These are phyloP conservation scores for Dipus sagitta DNA, from an alignment of 2,797 vertebrate species.

Conservation along the genomic window DNA sequence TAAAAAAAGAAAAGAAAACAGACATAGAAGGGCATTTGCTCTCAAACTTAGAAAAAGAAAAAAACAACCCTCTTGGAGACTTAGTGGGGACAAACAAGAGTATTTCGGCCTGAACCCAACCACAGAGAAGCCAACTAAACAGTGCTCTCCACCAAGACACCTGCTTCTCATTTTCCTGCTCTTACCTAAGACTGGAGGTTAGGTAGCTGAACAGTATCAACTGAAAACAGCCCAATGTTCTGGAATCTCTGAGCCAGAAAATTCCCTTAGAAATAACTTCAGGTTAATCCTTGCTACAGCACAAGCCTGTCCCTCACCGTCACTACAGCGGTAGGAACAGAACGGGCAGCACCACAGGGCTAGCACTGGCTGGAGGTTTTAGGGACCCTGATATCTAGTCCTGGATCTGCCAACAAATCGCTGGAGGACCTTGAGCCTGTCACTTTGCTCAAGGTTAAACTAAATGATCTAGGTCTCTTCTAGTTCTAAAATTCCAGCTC, in stretches of 20 bases:
- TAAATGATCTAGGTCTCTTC: slow-evolving; percentile 55
- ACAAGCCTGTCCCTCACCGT: background rate
- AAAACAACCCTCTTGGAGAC: background rate
- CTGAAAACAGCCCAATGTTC: slow-evolving; percentile 53
- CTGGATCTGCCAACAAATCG: slow-evolving; percentile 46
- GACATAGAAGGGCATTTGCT: background rate
- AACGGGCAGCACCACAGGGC: background rate
- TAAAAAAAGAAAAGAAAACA: background rate
- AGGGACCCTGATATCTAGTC: slow-evolving; percentile 22
- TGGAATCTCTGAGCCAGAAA: slow-evolving; percentile 33
- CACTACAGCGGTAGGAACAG: background rate
- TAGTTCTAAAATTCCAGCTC: slow-evolving; percentile 72
- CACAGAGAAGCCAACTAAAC: background rate
- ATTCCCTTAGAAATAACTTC: slow-evolving; percentile 32
- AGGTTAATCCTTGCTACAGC: background rate
- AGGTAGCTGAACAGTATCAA: background rate
- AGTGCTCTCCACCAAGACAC: background rate
- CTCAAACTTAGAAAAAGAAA: no score
- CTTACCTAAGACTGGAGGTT: slow-evolving; percentile 19
- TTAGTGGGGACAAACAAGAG: background rate
- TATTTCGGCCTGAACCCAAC: background rate
- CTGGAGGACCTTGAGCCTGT: slow-evolving; percentile 57
- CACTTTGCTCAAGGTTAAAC: slow-evolving; percentile 65
- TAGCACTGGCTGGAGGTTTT: background rate
- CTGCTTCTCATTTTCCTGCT: background rate